Evolutionary conservation across 2,797 vertebrate species (phyloP), one percentile per base, ranked within the genome.

Genomic region (Knipowitschia caucasica): DNA sequence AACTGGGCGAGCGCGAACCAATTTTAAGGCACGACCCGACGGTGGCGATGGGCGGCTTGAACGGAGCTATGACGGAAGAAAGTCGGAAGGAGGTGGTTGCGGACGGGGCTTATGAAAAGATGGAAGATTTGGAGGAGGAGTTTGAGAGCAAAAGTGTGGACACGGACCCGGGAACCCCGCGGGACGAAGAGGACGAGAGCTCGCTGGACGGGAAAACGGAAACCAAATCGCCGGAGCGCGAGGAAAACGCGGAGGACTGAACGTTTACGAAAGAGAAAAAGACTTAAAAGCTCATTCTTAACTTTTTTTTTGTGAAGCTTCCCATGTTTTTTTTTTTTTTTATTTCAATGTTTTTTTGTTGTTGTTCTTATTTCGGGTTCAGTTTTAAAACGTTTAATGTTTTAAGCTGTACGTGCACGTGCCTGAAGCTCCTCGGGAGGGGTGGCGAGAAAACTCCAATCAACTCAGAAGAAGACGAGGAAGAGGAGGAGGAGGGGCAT

Each of bases 181-280:
- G 96, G 89, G 95, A 98, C 54, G 95, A 98, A 84, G 96, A 97
- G 86, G 96, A 99, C 87, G 96, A 99, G 81, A 98, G 96, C 87
- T 99, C 96, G 26, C 89, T 98, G 90, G 96, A 98, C 79, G 95
- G 95, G 82, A 99, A 99, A 90, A 95, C 93, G 90, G 95, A 98
- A 94, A 96, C 94, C 93, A 99, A 98, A 95, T 99, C 95, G 86
- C 40, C 40, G 40, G 96, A 98, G 90, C 96, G 94, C n/a, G 96
- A 99, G 93, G 95, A 98, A 91, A 87, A 89, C 77, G 93, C 92
- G 92, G 95, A 97, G 92, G 94, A 97, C 24, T 97, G 95, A 95
- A 89, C n/a, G n/a, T n/a, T n/a, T n/a, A n/a, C n/a, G n/a, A n/a
- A n/a, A n/a, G n/a, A n/a, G n/a, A n/a, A n/a, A n/a, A n/a, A n/a